Conservation (phyloP, 1,140 invertebrate species). For the Diprion similis region DNA sequence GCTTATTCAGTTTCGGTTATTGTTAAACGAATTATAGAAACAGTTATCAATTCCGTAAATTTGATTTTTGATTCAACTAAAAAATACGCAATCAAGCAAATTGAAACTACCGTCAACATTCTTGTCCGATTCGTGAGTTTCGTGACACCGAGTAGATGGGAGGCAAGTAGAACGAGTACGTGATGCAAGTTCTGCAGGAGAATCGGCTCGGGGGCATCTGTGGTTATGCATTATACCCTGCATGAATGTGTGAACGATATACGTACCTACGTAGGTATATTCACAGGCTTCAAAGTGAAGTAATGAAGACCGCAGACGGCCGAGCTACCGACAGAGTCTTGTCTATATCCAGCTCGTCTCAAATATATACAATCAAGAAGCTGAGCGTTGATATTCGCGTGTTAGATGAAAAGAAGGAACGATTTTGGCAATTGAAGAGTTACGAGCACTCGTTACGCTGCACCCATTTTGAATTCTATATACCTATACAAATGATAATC, state of each 20-base stretch:
- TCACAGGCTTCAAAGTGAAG: neutral
- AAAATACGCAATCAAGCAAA: too few species aligned
- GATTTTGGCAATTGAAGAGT: neutral
- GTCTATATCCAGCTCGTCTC: neutral
- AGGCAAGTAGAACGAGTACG: neutral
- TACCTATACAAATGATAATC: neutral
- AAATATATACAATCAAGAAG: neutral
- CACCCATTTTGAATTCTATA: too few species aligned
- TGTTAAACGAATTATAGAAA: too few species aligned
- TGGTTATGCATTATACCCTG: neutral
- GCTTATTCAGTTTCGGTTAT: too few species aligned
- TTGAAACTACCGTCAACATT: neutral
- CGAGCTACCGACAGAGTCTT: neutral
- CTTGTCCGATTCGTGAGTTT: neutral
- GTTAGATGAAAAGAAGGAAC: neutral
- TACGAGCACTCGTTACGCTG: neutral
- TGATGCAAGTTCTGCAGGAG: neutral
- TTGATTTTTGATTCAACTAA: too few species aligned
- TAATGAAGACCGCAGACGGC: constrained; percentile 4
- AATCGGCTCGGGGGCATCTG: constrained; percentile 1
- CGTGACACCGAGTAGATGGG: neutral
- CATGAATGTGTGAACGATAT: too few species aligned
- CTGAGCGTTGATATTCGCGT: neutral
- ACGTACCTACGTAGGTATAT: neutral
- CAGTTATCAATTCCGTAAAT: too few species aligned